Base-by-base conservation (phyloP, 1,140 invertebrate genomes). In the Goniozus legneri region DNA sequence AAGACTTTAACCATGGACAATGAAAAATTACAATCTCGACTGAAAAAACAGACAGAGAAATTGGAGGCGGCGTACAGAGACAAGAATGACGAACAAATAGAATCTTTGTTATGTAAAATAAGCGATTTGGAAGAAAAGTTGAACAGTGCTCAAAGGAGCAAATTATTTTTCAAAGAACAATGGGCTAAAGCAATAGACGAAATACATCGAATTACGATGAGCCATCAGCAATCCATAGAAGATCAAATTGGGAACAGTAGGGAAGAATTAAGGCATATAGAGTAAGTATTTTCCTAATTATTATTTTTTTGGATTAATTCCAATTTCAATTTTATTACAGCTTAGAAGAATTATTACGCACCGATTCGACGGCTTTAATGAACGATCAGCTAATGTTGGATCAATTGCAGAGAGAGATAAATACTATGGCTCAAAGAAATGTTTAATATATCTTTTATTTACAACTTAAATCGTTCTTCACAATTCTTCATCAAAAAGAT, bases 131-230 rank as follows among this genome's bases (percentile, higher is more conserved):
- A 83, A 54, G 74, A 82, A 64, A 82, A 82, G 62, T 58, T 82
- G 27, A 67, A 77, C 34, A 73, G 63, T 19, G 70, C 76, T 3
- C 60, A 76, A 21, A 76, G 79, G 30, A 79, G 75, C 24, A 80
- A 80, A 65, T 52, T 71, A 24, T 82, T 80, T 65, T 84, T 82
- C 56, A 82, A 82, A 64, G 78, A 82, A 64, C 74, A 82, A 55
- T 83, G 80, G 79, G 71, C 67, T 2, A 73, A 76, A 21, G 76
- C 78, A 3, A 72, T 81, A 12, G 64, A 76, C 10, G 80, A 83
- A 53, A 71, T 82, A 50, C 79, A 81, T 47, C 62, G 62, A 32
- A 58, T 74, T 38, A 81, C 79, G 62, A 65, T 69, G 14, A 58
- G 72, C 54, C 61, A 75, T 54, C 66, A 80, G 24, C 50, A 69